These are phyloP conservation scores for Ctenomys sociabilis DNA, from an alignment of 2,113 vertebrate species.

Conservation along the genomic window DNA sequence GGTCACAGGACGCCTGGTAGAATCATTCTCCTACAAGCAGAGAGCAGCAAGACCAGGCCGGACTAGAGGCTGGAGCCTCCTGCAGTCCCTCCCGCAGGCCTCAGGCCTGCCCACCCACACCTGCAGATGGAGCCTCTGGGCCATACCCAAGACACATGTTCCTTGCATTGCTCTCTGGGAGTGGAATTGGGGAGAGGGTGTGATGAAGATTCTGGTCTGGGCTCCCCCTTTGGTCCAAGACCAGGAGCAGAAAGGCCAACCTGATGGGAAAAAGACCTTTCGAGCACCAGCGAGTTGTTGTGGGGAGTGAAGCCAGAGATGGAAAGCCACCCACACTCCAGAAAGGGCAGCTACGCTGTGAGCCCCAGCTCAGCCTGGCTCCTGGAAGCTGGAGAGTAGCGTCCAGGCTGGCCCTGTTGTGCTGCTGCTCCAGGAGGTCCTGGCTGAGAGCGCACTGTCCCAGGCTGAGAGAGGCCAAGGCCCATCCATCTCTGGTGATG, in stretches of 20 bases:
- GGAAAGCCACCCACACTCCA: neutral
- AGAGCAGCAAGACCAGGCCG: neutral
- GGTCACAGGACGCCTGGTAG: accelerated
- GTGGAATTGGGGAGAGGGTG: neutral
- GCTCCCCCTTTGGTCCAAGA: accelerated
- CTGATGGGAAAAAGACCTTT: neutral
- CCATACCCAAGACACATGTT: neutral
- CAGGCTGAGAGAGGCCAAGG: accelerated
- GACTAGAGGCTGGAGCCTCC: neutral
- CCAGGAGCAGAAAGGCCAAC: neutral
- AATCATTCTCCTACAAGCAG: neutral
- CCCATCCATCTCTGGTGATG: neutral
- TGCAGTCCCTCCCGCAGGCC: accelerated
- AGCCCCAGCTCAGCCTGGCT: accelerated
- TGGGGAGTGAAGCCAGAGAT: neutral
- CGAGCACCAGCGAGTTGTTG: accelerated
- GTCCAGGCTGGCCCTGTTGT: accelerated
- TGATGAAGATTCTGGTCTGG: neutral
- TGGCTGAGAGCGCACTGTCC: neutral
- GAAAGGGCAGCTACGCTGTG: accelerated
- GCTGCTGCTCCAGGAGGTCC: neutral
- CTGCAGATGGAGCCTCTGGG: too few relatives aligned
- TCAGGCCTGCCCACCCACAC: neutral
- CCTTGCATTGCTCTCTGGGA: neutral
- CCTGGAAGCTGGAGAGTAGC: neutral